Conservation (phyloP, 2,888 invertebrate species). For the Himalopsyche anomala region DNA sequence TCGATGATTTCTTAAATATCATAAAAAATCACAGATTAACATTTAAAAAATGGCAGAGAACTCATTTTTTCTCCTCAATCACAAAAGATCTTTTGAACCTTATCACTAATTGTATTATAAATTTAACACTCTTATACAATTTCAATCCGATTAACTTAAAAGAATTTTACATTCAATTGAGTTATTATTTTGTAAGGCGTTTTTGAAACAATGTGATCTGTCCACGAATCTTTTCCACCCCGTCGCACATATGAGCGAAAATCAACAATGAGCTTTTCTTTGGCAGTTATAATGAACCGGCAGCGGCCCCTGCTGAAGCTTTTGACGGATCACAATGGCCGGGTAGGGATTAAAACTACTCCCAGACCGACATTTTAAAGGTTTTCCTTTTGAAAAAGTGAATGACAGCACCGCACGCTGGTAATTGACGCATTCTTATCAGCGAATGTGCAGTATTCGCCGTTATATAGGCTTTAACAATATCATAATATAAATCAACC, state of each 20-base stretch:
- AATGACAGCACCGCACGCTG: neutral
- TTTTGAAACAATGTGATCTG: neutral
- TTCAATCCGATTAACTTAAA: too few species aligned
- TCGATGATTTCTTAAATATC: too few species aligned
- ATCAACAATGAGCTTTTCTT: constrained; percentile 49
- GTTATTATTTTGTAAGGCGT: neutral
- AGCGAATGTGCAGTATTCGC: neutral
- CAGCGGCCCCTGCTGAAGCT: neutral
- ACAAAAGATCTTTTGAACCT: too few species aligned
- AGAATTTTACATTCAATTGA: too few species aligned
- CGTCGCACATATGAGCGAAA: neutral
- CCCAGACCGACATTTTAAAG: constrained; percentile 44
- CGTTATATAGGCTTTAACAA: neutral
- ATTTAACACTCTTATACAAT: too few species aligned
- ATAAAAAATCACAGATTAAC: too few species aligned
- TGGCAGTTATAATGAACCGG: constrained; percentile 28
- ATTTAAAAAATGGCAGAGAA: too few species aligned
- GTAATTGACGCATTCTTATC: constrained; percentile 2
- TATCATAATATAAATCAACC: too few species aligned
- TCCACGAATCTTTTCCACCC: neutral
- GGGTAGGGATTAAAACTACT: constrained; percentile 37
- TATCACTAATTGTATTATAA: too few species aligned
- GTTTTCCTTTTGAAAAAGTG: constrained; percentile 43
- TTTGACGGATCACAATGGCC: constrained; percentile 36
- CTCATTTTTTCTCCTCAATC: too few species aligned